Percentiles rank a stretch among this genome's conserved stretches.
Evolutionary conservation across 2,113 vertebrate species (phyloP).

Genomic region (Scolopax mira): DNA sequence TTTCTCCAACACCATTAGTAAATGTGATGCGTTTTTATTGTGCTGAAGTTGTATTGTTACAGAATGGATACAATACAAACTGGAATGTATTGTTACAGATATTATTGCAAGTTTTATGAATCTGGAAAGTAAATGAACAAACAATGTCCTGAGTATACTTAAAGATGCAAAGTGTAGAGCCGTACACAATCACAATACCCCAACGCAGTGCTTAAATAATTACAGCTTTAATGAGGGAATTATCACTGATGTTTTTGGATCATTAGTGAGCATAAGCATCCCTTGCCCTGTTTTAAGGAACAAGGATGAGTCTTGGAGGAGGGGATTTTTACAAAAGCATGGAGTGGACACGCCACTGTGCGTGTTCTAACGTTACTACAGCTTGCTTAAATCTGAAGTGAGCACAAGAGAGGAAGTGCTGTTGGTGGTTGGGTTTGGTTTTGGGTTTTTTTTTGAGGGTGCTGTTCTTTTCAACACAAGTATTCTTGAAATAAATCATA

Average conservation of each 20-base stretch:
- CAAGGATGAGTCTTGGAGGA: background rate
- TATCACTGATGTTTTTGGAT: background rate
- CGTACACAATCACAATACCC: background rate
- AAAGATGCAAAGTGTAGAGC: background rate
- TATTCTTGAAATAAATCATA: background rate
- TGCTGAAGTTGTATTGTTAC: background rate
- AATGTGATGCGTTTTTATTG: constrained; percentile 1
- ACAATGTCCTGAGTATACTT: background rate
- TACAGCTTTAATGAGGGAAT: background rate
- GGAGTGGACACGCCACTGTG: background rate
- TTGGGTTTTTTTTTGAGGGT: background rate
- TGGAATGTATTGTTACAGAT: background rate
- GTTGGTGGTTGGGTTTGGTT: background rate
- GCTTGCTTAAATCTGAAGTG: background rate
- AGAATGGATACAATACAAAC: too few relatives aligned
- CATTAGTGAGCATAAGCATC: background rate
- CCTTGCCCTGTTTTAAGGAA: background rate
- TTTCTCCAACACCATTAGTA: background rate
- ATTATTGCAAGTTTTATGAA: background rate
- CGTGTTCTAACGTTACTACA: background rate
- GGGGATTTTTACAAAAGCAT: background rate
- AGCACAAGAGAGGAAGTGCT: background rate
- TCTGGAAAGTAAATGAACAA: background rate
- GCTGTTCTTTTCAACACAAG: background rate
- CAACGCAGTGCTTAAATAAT: background rate